phyloP scores from a whole-genome alignment of 2,888 invertebrate species.

The Heterodera filipjevi region DNA sequence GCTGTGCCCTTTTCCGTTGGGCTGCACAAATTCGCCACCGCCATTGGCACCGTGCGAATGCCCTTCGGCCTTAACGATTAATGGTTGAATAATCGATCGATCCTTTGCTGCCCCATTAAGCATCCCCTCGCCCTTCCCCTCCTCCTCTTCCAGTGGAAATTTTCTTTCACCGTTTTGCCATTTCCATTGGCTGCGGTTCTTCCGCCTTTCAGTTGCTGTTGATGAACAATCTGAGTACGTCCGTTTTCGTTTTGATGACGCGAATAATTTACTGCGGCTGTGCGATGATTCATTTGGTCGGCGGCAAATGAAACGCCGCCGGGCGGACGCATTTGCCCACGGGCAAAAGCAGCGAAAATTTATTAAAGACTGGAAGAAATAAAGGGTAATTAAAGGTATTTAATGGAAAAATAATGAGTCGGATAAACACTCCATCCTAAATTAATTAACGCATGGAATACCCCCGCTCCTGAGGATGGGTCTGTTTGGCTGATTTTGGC shows the following conservation, averaged over 20 bases:
- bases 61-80: neutral
- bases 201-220: neutral
- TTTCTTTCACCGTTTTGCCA: neutral
- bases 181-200: neutral
- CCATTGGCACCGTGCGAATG: neutral
- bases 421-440: neutral
- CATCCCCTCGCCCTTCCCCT: neutral
- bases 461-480: neutral
- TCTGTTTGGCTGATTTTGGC: neutral
- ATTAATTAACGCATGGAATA: neutral
- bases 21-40: neutral
- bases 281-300: neutral
- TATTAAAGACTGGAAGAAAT: neutral
- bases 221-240: neutral
- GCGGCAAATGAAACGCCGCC: slow-evolving; percentile 11
- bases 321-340: slow-evolving; percentile 11
- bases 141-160: neutral
- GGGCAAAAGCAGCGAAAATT: neutral
- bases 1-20: neutral
- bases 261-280: neutral
- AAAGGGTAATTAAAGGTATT: neutral
- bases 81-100: no score
- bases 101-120: no score
- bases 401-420: neutral
- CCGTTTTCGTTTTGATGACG: neutral